Conservation (phyloP, 1,140 invertebrate genomes). For the Bradysia coprophila region DNA sequence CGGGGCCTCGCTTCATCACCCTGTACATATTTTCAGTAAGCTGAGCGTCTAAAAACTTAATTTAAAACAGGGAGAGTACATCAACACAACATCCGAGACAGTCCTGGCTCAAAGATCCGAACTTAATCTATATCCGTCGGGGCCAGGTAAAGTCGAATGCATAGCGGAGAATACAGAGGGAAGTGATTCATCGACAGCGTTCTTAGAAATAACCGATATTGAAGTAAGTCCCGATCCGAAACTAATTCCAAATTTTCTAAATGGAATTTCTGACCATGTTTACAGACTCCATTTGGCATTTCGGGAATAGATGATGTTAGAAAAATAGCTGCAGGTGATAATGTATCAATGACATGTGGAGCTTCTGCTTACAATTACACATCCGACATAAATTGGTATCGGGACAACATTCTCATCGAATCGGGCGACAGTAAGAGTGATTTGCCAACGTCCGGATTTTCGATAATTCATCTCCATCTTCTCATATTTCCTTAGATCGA, state of each 20-base stretch:
- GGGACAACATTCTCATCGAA: conserved; percentile 8
- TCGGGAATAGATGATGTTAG: conserved; percentile 10
- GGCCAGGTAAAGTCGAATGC: conserved; percentile 21
- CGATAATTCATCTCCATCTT: no score
- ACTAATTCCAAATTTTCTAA: no score
- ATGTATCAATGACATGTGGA: conserved; percentile 29
- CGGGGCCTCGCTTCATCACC: no score
- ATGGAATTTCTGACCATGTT: no score
- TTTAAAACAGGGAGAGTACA: neutral
- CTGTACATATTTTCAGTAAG: no score
- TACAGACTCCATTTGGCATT: conserved; percentile 12
- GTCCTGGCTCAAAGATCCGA: conserved; percentile 2
- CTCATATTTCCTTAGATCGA: no score
- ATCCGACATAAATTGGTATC: conserved; percentile 23
- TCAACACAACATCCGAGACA: neutral
- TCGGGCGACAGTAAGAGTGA: conserved; percentile 2
- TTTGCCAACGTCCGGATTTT: no score
- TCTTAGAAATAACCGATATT: conserved; percentile 14
- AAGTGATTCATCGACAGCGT: conserved; percentile 5
- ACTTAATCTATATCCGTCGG: conserved; percentile 12
- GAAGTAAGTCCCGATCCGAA: no score
- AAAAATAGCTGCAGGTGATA: conserved; percentile 28
- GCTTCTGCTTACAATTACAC: conserved; percentile 32
- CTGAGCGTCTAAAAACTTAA: no score
- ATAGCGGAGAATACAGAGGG: conserved; percentile 15